Evolutionary conservation across 1,140 invertebrate species (phyloP), one percentile per base, ranked within the genome.

Genomic region (Drosophila chauvacae): DNA sequence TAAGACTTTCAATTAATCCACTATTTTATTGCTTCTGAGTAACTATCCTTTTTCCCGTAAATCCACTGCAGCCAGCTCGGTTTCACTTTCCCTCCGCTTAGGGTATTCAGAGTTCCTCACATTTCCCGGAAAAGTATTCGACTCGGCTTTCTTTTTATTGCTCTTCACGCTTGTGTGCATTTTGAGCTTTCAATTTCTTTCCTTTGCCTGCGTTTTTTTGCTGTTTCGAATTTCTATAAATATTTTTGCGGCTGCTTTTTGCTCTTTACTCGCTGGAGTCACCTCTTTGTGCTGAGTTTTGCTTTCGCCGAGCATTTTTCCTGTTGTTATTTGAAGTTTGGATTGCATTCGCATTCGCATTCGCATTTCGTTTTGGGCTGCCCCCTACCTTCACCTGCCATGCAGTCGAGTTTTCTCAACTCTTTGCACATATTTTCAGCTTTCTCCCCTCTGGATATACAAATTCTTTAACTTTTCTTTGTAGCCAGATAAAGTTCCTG

Each of bases 121-220:
- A 16, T 30, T 53, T 35, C 30, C 23, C 9, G 6, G 10, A 37
- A 59, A 50, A 71, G 39, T 48, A 58, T 35, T 28, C 10, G 33
- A 7, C 69, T 63, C 48, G n/a, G 53, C 30, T 61, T 48, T 61
- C 39, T 53, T 72, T 80, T 77, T 82, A 62, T 50, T 86, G 45
- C 58, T 66, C 45, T 90, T 88, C 68, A 88, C 84, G 84, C 84
- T 90, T 88, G 84, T 88, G 84, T 80, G 84, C 84, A 53, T 84
- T 82, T 87, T 65, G 48, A 76, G 83, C 65, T 72, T 79, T 59
- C 66, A 73, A 70, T 88, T 88, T 70, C 71, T 71, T 62, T 48
- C 20, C 64, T 76, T 64, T 80, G 48, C 33, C 26, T 37, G 26
- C 20, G 35, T 58, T 62, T 66, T 66, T 66, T 73, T 65, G 45